phyloP scores from a whole-genome alignment of 2,113 vertebrate genomes.

The Cepphus grylle region DNA sequence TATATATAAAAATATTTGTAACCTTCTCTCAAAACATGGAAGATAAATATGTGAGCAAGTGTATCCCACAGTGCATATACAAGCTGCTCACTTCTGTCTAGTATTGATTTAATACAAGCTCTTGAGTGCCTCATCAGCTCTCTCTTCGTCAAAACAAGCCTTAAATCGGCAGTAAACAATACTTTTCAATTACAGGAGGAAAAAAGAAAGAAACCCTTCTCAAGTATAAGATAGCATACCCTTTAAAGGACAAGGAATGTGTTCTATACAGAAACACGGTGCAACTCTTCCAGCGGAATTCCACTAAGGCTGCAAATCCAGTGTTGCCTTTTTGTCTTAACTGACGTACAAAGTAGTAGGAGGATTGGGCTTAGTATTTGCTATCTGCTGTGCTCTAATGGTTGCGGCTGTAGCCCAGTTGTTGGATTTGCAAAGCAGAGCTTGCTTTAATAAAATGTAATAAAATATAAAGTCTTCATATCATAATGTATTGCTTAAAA shows the following conservation, averaged over 20 bases:
- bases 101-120: constrained; percentile 33
- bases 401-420: not conserved
- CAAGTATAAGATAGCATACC: constrained; percentile 56
- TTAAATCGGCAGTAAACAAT: constrained; percentile 33
- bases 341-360: not conserved
- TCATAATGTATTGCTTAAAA: not conserved
- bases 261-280: constrained; percentile 20
- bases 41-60: constrained; percentile 28
- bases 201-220: constrained; percentile 38
- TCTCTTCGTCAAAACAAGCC: constrained; percentile 35
- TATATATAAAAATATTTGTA: constrained; percentile 54
- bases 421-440: not conserved
- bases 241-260: constrained; percentile 75
- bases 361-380: not conserved
- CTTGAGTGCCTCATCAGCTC: constrained; percentile 46
- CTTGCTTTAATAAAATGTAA: not conserved
- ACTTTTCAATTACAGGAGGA: constrained; percentile 37
- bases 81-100: constrained; percentile 26
- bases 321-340: not conserved
- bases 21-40: constrained; percentile 36
- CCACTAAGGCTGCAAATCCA: constrained; percentile 19
- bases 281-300: constrained; percentile 52
- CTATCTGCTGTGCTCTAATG: not conserved
- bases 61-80: not conserved
- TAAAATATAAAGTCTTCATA: not conserved